Conservation (phyloP, 2,113 vertebrate species). For the Corythornis vintsioides region DNA sequence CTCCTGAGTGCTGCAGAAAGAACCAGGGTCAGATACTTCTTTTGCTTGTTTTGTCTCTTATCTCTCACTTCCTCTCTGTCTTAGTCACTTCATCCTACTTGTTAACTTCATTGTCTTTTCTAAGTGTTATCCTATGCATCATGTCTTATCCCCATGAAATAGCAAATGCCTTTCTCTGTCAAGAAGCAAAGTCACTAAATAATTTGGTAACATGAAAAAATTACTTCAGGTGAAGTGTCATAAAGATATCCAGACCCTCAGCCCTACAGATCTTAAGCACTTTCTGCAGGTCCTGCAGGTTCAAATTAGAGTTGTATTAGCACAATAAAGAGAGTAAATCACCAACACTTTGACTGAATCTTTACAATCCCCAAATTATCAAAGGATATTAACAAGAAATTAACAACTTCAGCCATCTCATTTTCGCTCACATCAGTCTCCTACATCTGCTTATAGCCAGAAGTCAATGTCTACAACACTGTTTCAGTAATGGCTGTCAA, state of each 20-base stretch:
- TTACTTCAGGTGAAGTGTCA: not conserved
- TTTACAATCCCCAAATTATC: not conserved
- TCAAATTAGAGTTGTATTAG: not conserved
- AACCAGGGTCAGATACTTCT: not conserved
- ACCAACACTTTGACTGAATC: not conserved
- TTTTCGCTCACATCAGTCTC: not conserved
- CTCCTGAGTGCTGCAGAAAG: accelerated
- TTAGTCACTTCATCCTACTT: not conserved
- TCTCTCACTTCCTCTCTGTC: not conserved
- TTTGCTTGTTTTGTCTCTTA: not conserved
- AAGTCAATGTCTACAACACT: not conserved
- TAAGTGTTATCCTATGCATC: not conserved
- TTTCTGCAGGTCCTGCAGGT: not conserved
- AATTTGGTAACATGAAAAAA: not conserved
- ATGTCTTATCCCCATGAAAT: not conserved
- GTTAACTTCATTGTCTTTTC: not conserved
- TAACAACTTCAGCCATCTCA: not conserved
- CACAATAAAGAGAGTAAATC: not conserved
- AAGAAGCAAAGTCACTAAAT: not conserved
- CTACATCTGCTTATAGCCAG: not conserved
- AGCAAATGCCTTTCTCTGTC: not conserved
- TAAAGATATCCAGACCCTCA: not conserved
- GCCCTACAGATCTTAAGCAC: not conserved
- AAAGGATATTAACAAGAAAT: not conserved
- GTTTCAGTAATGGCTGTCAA: not conserved